These are phyloP conservation scores for Canis aureus DNA, from an alignment of 2,113 vertebrate genomes.

Conservation along the genomic window DNA sequence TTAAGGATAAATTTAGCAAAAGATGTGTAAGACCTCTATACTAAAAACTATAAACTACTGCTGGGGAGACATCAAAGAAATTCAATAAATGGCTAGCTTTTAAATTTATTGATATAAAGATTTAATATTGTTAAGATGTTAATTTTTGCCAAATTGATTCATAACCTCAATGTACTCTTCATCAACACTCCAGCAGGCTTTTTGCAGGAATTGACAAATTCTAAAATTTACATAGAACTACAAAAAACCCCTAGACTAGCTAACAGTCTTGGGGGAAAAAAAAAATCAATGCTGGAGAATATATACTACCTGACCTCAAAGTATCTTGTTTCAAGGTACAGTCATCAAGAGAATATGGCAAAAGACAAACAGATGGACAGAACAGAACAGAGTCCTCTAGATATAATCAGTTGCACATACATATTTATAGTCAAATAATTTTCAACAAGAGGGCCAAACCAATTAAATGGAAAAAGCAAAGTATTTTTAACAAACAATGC, in stretches of 20 bases:
- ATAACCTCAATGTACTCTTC: background rate
- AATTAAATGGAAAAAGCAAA: background rate
- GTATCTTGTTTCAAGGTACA: background rate
- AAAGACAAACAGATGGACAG: background rate
- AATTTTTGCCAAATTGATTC: background rate
- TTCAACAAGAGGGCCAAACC: background rate
- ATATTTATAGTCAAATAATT: background rate
- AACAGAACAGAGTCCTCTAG: background rate
- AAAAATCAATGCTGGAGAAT: background rate
- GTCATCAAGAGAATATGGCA: background rate
- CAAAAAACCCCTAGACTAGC: background rate
- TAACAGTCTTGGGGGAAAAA: background rate
- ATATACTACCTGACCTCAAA: background rate
- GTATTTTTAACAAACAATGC: background rate
- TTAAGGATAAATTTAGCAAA: constrained; percentile 13
- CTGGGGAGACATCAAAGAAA: background rate
- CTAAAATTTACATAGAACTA: background rate
- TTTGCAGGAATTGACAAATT: background rate
- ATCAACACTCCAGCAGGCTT: background rate
- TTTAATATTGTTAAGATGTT: background rate
- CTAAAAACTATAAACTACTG: constrained; percentile 1
- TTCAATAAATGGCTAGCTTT: background rate
- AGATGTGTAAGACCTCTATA: background rate
- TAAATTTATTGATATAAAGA: too few relatives aligned
- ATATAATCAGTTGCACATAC: background rate